Percentiles rank a stretch among this genome's conserved stretches.
phyloP scores from a whole-genome alignment of 1,140 invertebrate genomes.

The Pissodes strobi region DNA sequence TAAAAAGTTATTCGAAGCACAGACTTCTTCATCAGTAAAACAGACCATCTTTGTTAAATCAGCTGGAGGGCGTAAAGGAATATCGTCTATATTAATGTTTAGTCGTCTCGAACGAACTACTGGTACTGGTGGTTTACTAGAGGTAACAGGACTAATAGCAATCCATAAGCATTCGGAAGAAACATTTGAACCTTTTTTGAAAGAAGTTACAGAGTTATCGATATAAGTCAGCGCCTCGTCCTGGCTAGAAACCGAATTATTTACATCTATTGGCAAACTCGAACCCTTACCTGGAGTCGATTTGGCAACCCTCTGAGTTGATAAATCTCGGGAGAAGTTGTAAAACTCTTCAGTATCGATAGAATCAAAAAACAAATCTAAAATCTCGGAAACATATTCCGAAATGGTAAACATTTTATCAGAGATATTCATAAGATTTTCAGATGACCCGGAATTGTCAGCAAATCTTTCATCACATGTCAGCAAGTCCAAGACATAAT shows the following conservation, averaged over 20 bases:
- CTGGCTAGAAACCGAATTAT: neutral
- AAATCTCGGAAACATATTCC: conserved; percentile 50
- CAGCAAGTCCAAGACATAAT: conserved; percentile 39
- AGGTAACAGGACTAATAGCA: conserved; percentile 34
- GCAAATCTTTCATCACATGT: conserved; percentile 36
- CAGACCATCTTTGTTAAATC: conserved; percentile 36
- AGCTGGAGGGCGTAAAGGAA: conserved; percentile 45
- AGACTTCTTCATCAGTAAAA: neutral
- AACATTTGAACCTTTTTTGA: conserved; percentile 41
- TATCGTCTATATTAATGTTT: conserved; percentile 50
- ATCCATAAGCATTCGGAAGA: conserved; percentile 51
- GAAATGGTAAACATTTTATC: conserved; percentile 50
- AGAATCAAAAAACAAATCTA: conserved; percentile 49
- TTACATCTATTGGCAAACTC: too few relatives aligned
- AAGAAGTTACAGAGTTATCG: conserved; percentile 39
- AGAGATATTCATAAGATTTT: conserved; percentile 33
- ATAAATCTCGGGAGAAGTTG: conserved; percentile 30
- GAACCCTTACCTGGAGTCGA: conserved; percentile 37
- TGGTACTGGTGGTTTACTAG: too few relatives aligned
- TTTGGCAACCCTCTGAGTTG: conserved; percentile 17
- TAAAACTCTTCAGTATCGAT: conserved; percentile 29
- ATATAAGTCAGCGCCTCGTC: neutral
- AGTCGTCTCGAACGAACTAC: conserved; percentile 21
- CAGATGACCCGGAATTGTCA: conserved; percentile 19
- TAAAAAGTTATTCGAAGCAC: neutral